Percentiles rank a stretch among this genome's conserved stretches.
These are phyloP conservation scores for Petrolisthes manimaculis DNA, from an alignment of 2,888 invertebrate genomes.

Conservation along the genomic window DNA sequence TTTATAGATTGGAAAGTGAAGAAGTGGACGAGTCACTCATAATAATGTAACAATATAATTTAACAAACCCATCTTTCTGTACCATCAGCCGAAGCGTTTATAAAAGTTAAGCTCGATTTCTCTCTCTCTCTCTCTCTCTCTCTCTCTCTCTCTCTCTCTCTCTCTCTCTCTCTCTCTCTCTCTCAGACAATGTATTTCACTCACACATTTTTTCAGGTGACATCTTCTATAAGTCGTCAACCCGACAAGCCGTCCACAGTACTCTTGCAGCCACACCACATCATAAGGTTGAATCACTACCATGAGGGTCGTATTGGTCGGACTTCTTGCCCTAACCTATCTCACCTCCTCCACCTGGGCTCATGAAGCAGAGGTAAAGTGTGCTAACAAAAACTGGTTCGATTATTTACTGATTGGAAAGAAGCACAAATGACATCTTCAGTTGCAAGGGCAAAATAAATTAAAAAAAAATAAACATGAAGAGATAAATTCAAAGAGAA, in stretches of 20 bases:
- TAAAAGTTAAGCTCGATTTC: neutral
- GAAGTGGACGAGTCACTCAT: too few relatives aligned
- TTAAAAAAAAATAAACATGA: neutral
- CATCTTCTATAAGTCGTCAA: neutral
- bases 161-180: neutral
- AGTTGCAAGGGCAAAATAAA: neutral
- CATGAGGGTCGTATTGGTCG: neutral
- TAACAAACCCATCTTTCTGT: too few relatives aligned
- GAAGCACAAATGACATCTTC: neutral
- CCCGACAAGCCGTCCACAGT: neutral
- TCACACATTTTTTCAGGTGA: neutral
- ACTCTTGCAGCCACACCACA: neutral
- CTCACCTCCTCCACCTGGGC: neutral
- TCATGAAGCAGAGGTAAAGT: neutral
- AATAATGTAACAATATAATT: too few relatives aligned
- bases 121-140: constrained; percentile 6
- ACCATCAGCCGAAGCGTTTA: too few relatives aligned
- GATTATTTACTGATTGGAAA: neutral
- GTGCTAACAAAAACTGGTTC: neutral
- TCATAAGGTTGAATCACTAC: neutral
- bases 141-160: neutral
- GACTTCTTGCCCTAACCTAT: neutral
- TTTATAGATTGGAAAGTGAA: too few relatives aligned
- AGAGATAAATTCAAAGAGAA: neutral
- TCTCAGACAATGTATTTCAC: neutral